phyloP scores from a whole-genome alignment of 2,888 invertebrate genomes.

The Epiblema foenella region DNA sequence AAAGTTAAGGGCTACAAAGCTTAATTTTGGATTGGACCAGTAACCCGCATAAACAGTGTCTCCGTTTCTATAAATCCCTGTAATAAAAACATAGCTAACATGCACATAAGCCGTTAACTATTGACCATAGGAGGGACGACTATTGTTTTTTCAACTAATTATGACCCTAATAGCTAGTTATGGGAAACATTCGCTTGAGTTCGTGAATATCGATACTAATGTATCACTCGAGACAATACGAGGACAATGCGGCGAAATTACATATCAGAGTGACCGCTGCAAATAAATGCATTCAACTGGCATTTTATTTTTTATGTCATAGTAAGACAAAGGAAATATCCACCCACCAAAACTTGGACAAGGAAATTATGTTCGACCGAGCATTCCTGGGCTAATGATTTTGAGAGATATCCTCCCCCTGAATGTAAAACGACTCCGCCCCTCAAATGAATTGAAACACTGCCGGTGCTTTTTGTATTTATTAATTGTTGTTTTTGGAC shows the following conservation, averaged over 20 bases:
- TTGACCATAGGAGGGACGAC: too few relatives aligned
- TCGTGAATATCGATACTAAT: conserved; percentile 64
- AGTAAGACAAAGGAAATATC: conserved; percentile 79
- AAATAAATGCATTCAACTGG: conserved; percentile 79
- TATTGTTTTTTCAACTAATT: too few relatives aligned
- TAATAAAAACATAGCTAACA: too few relatives aligned
- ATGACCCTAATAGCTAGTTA: too few relatives aligned
- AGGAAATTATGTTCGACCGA: conserved; percentile 78
- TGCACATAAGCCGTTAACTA: too few relatives aligned
- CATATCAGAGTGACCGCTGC: conserved; percentile 68
- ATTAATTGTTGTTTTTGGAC: conserved; percentile 81
- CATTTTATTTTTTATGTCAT: conserved; percentile 72
- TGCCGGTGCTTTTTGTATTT: conserved; percentile 69
- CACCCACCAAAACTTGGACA: conserved; percentile 72
- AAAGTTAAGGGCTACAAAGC: too few relatives aligned
- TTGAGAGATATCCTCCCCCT: conserved; percentile 82
- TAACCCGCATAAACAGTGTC: too few relatives aligned
- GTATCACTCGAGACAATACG: conserved; percentile 70
- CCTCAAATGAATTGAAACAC: conserved; percentile 83
- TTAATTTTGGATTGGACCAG: too few relatives aligned
- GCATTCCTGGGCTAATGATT: conserved; percentile 83
- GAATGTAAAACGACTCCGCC: conserved; percentile 84
- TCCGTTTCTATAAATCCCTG: too few relatives aligned
- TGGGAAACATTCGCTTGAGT: too few relatives aligned
- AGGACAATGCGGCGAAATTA: conserved; percentile 74